Base-by-base conservation (phyloP, 1,140 invertebrate genomes). In the Drosophila nikananu region DNA sequence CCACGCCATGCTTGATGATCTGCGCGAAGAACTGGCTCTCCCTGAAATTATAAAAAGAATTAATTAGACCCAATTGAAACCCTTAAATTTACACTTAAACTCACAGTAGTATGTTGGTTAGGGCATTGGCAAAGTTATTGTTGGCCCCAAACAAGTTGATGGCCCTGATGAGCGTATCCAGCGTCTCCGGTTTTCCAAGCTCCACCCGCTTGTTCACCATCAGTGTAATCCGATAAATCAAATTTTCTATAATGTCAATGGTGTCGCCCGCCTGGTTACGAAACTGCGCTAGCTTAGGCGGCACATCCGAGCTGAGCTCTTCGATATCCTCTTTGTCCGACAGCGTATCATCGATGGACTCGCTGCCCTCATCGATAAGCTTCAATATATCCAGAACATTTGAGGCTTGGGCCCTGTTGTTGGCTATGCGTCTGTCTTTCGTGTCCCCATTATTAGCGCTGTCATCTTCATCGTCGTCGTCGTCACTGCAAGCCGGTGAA, bases 401-500 rank as follows among this genome's bases (percentile, higher is more conserved):
- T n/a, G 89, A 80, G 6, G 81, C 48, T 17, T 89, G 84, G 1
- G 70, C 72, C 5, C 73, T 58, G 64, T 80, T 82, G 23, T 57
- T 15, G 32, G 76, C 77, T 52, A 86, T 83, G 42, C 70, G 77
- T 12, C 75, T 73, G 12, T 82, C 77, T 12, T 67, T 71, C 0
- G 82, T 76, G 17, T 90, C 91, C 19, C 68, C 76, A 41, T 77
- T 91, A 13, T 35, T 49, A 3, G 48, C 21, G 19, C 32, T 64
- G 25, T 73, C 63, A 15, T 91, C 86, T 13, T 92, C 92, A n/a
- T 91, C 92, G 44, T 91, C 77, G 21, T 87, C 92, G 42, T 93
- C 92, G 41, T 93, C 92, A 55, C 92, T 93, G 54, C 92, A 93
- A 15, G 92, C 90, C 1, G 92, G 92, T n/a, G 92, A 93, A 81